Evolutionary conservation across 2,888 invertebrate species (phyloP).

Genomic region (Ectropis crepuscularia): DNA sequence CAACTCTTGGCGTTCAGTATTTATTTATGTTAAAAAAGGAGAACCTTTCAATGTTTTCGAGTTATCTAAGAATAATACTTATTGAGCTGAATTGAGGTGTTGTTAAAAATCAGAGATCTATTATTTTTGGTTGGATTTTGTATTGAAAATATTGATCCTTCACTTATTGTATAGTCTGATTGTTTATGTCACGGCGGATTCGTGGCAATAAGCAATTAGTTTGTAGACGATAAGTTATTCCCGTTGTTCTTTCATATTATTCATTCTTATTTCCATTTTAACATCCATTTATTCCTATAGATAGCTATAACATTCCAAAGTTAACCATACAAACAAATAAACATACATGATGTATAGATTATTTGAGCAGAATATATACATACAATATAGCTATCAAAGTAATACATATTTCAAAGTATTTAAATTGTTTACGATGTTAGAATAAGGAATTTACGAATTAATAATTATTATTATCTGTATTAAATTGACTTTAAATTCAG

Average conservation of each 20-base stretch:
- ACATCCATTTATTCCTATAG: slow-evolving; percentile 46
- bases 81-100: too few relatives aligned
- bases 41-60: too few relatives aligned
- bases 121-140: too few relatives aligned
- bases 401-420: slow-evolving; percentile 29
- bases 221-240: slow-evolving; percentile 64
- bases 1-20: too few relatives aligned
- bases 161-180: slow-evolving; percentile 37
- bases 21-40: too few relatives aligned
- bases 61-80: too few relatives aligned
- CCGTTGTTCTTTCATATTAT: slow-evolving; percentile 53
- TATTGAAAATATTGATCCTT: slow-evolving; percentile 32
- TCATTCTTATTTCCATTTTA: slow-evolving; percentile 46
- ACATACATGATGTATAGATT: slow-evolving; percentile 35
- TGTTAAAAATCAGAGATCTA: too few relatives aligned
- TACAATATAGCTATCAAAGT: slow-evolving; percentile 49
- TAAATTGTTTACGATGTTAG: slow-evolving; percentile 36
- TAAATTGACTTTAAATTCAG: slow-evolving; percentile 33
- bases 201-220: slow-evolving; percentile 64
- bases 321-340: slow-evolving; percentile 37
- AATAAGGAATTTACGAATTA: slow-evolving; percentile 34
- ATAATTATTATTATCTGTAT: slow-evolving; percentile 26
- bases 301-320: slow-evolving; percentile 68
- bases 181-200: slow-evolving; percentile 58
- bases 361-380: slow-evolving; percentile 26